Base-by-base conservation (phyloP, 35 echinoderm and acorn worm species). In the Ptychodera flava region DNA sequence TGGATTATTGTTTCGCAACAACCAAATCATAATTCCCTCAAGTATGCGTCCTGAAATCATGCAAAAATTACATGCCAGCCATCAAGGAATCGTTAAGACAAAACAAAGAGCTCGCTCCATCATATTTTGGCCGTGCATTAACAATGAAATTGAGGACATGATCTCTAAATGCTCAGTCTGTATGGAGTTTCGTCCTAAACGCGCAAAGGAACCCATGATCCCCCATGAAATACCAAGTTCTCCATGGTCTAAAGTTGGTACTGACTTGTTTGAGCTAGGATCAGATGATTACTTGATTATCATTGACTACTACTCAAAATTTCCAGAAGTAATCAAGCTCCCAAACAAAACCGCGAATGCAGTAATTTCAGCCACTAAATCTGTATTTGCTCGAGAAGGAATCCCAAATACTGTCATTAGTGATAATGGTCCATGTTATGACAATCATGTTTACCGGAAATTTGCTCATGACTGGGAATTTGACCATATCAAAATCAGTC, bases 291-390 rank as follows among this genome's bases (percentile, higher is more conserved):
- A 88, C 77, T 16, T 91, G 6, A 35, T 94, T 1, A 83, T 88
- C 32, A 88, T 87, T 29, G 93, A 95, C 81, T 95, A 89, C 28
- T 89, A 86, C 32, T 95, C 87, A 34, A 91, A 34, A 14, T 95
- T 82, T 76, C 81, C 45, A 29, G 90, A 95, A 35, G 80, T 92
- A 16, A 35, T 79, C n/a, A n/a, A n/a, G n/a, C n/a, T n/a, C n/a
- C n/a, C n/a, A n/a, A n/a, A n/a, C n/a, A n/a, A n/a, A n/a, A 81
- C 64, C 14, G 88, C 15, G n/a, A 83, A 22, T 14, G 32, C 36
- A 16, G 34, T 90, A 10, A 37, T 90, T 10, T 33, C 83, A 16
- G 35, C 31, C 27, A 12, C 64, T 0, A 90, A 85, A 38, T 30
- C 33, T 78, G 36, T 93, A 30, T 90, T 90, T 64, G 33, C 91